A percentile compares a stretch with the other conserved stretches of the same genome.
These are phyloP conservation scores for Ceratoteleas bidentatus DNA, from an alignment of 1,140 invertebrate species.

Conservation along the genomic window DNA sequence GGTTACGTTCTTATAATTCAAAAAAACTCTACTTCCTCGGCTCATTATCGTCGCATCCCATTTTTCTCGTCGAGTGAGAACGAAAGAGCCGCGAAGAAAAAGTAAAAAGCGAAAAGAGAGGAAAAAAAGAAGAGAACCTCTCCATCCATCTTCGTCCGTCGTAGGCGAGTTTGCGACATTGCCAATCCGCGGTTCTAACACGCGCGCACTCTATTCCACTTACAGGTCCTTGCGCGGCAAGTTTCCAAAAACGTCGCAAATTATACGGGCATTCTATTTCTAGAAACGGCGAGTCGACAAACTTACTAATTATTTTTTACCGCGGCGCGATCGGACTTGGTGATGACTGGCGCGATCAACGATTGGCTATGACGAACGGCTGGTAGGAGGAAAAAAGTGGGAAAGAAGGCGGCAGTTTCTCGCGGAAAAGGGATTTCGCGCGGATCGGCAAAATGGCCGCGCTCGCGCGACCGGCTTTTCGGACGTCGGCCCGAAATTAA, in stretches of 20 bases:
- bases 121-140: conserved; percentile 21
- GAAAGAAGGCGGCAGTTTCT: conserved; percentile 48
- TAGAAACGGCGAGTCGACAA: conserved; percentile 71
- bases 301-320: conserved; percentile 78
- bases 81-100: conserved; percentile 1
- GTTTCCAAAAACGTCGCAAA: conserved; percentile 75
- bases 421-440: conserved; percentile 31
- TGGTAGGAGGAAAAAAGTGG: conserved; percentile 48
- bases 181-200: conserved; percentile 25
- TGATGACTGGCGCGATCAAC: conserved; percentile 32
- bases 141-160: conserved; percentile 51
- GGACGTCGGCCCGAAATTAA: neutral
- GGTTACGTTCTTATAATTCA: too few species aligned
- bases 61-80: conserved; percentile 3
- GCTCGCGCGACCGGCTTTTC: neutral
- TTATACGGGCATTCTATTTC: conserved; percentile 78
- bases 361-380: conserved; percentile 45
- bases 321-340: conserved; percentile 27
- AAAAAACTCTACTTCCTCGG: conserved; percentile 1
- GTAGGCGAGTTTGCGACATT: conserved; percentile 46
- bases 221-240: conserved; percentile 52
- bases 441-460: neutral
- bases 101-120: neutral
- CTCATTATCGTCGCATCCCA: conserved; percentile 24
- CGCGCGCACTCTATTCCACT: conserved; percentile 5